Evolutionary conservation across 2,113 vertebrate species (phyloP), one percentile per base, ranked within the genome.

Genomic region (Hemibagrus wyckioides): DNA sequence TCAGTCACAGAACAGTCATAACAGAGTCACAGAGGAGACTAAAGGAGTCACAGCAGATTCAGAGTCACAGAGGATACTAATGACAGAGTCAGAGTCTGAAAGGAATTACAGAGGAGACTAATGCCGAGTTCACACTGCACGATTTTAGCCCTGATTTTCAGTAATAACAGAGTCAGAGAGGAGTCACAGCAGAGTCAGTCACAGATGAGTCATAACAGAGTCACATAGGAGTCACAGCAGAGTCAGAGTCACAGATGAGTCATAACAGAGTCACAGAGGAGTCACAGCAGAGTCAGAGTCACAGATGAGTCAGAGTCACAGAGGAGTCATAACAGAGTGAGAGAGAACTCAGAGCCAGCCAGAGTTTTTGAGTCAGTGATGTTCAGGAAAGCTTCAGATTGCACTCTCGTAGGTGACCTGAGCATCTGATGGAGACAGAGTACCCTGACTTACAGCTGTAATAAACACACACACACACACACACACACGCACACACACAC

Each of bases 381-480:
- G 23, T 28, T 75, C 71, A 14, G 23, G 25, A 30, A 17, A 73
- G 28, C 39, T 77, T 96, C 92, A 96, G 80, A 96, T 93, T 0
- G 95, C 94, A 48, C 95, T 96, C 89, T 96, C 95, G 63, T 95
- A 95, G 30, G 94, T 95, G 82, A 95, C 61, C 0, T 94, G 94
- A 44, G 92, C 93, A 61, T 94, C 85, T 21, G 90, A 57, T 9
- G 85, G 86, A 2, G 89, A 90, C 23, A 88, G 39, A 19, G 86
- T 76, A 54, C 86, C 83, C 48, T 90, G 83, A 83, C 89, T 85
- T 19, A 85, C 61, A 59, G 86, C 89, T 90, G 76, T 13, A 73
- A 89, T 44, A 67, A 6, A 61, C 30, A 86, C 75, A 89, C 57
- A 77, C 7, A 84, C 21, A 41, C 69, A 57, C 77, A 80, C 50